Evolutionary conservation across 2,797 vertebrate genomes (phyloP), one percentile per base, ranked within the genome.

Genomic region (Premnoplex brunnescens): DNA sequence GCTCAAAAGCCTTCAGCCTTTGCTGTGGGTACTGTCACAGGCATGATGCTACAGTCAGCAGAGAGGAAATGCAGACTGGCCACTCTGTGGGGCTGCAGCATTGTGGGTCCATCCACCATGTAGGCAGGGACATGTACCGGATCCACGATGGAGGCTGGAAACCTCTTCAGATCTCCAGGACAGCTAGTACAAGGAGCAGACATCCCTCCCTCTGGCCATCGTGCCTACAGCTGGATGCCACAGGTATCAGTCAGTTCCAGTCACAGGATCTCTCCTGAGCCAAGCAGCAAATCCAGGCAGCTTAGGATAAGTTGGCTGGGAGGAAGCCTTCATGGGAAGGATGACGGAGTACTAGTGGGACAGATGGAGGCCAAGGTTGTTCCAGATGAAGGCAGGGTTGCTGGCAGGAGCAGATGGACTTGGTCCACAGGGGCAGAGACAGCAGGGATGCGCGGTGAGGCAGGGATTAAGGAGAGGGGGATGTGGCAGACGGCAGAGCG

Each of bases 331-430:
- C 0, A 0, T 30, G 43, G 56, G 74, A 85, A 85, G 71, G 63
- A 17, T 37, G 39, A 0, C 0, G 66, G 32, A 41, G n/a, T 4
- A 5, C 52, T 81, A 79, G 28, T 59, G 37, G 77, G 66, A 94
- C 86, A 95, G 89, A 87, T 88, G 90, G 92, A 91, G n/a, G 72
- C 43, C 62, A 71, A 71, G 67, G n/a, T 59, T 63, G 41, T 10
- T 95, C 78, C 63, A 93, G 67, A 41, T 91, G 56, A 78, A 63
- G 81, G 56, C 75, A 79, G 72, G 11, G 49, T 64, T 76, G 81
- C 39, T 0, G 2, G 67, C 48, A 56, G 66, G 46, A 97, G 93
- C 95, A 95, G 95, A 96, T 92, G 94, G 89, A 67, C 56, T n/a
- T 26, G 72, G 89, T 41, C 76, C 77, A n/a, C n/a, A 28, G 52